phyloP scores from a whole-genome alignment of 2,888 invertebrate species.

The Dioctria linearis region DNA sequence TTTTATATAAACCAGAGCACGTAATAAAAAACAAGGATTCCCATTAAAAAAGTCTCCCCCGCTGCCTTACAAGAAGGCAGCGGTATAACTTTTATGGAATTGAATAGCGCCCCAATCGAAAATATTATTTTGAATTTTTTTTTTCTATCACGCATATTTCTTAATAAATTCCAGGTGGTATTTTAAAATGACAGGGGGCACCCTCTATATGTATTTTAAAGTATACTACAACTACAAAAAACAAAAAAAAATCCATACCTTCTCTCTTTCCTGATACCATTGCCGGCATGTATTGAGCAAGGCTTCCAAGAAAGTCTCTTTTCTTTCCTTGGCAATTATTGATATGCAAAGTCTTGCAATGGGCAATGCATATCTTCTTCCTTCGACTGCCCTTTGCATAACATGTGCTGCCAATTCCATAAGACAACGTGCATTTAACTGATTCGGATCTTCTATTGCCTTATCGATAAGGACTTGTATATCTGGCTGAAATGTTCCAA shows the following conservation, averaged over 20 bases:
- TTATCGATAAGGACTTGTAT: conserved; percentile 82
- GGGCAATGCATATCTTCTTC: conserved; percentile 82
- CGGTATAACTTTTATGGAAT: no score
- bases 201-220: no score
- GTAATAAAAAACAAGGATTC: no score
- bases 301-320: conserved; percentile 91
- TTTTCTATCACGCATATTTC: no score
- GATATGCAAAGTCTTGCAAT: conserved; percentile 89
- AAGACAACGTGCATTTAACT: conserved; percentile 79
- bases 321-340: conserved; percentile 89
- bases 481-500: conserved; percentile 82
- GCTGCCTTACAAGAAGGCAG: no score
- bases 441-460: conserved; percentile 88
- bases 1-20: no score
- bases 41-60: no score
- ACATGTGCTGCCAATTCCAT: conserved; percentile 90
- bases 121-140: no score
- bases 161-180: no score
- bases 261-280: conserved; percentile 89
- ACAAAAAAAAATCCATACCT: conserved; percentile 68
- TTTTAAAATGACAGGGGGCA: no score
- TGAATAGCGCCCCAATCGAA: no score
- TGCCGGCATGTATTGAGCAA: conserved; percentile 91
- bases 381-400: conserved; percentile 85
- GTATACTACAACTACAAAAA: neutral